These are phyloP conservation scores for Chydorus sphaericus DNA, from an alignment of 2,888 invertebrate species.

Conservation along the genomic window DNA sequence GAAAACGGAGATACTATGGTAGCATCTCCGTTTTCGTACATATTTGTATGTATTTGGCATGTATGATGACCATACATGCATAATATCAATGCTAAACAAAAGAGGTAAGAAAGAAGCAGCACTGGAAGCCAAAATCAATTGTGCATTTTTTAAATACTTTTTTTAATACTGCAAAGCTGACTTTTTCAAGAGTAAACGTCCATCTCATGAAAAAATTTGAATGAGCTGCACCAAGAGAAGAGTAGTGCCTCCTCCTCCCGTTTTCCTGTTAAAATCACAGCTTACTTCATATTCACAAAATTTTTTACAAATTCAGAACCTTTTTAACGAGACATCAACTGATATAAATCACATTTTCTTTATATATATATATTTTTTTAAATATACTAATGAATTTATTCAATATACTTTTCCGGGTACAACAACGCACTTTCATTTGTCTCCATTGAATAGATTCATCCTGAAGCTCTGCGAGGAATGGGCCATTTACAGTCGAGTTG, in stretches of 20 bases:
- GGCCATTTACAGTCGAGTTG: constrained; percentile 19
- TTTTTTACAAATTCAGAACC: neutral
- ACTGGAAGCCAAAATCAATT: too few relatives aligned
- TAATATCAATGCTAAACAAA: too few relatives aligned
- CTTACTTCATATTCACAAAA: neutral
- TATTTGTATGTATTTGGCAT: too few relatives aligned
- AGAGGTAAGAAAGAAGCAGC: too few relatives aligned
- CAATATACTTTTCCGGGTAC: too few relatives aligned
- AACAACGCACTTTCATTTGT: constrained; percentile 19
- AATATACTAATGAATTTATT: too few relatives aligned
- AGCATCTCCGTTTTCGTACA: too few relatives aligned
- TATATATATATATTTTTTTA: too few relatives aligned
- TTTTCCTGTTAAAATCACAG: constrained; percentile 1
- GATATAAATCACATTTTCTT: too few relatives aligned
- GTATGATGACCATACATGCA: too few relatives aligned
- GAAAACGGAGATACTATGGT: too few relatives aligned
- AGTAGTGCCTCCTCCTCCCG: constrained; percentile 7
- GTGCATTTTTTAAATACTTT: too few relatives aligned
- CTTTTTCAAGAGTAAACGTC: constrained; percentile 13
- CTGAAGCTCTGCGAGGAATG: constrained; percentile 11
- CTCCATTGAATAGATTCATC: constrained; percentile 18
- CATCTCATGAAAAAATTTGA: constrained; percentile 2
- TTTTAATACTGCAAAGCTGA: constrained; percentile 1
- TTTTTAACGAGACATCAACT: neutral
- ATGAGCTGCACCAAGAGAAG: constrained; percentile 18